A percentile compares a stretch with the other conserved stretches of the same genome.
Conservation (phyloP, 2,888 invertebrate species). For the Chloromyia formosa region DNA sequence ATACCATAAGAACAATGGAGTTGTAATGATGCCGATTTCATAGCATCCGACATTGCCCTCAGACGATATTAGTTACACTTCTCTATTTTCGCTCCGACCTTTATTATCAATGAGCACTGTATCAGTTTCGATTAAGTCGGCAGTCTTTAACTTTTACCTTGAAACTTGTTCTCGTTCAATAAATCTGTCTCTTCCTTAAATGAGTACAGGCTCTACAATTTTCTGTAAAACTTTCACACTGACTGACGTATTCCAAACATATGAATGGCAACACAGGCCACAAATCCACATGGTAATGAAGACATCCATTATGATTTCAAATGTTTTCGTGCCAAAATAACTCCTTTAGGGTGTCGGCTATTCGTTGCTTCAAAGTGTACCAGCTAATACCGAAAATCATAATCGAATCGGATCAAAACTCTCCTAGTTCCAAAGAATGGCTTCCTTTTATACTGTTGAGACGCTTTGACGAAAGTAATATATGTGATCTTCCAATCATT, state of each 20-base stretch:
- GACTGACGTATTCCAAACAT: slow-evolving; percentile 89
- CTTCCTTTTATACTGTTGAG: slow-evolving; percentile 65
- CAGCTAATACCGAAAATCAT: slow-evolving; percentile 88
- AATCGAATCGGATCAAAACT: slow-evolving; percentile 79
- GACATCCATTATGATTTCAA: slow-evolving; percentile 63
- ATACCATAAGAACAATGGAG: no score
- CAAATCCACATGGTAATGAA: slow-evolving; percentile 71
- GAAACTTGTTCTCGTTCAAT: no score
- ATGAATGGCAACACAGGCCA: slow-evolving; percentile 85
- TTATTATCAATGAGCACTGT: no score
- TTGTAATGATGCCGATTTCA: no score
- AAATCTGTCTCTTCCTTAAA: no score
- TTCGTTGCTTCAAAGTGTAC: slow-evolving; percentile 70
- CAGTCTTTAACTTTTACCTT: no score
- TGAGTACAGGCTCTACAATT: no score
- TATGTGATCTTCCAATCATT: slow-evolving; percentile 76
- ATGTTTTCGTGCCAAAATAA: slow-evolving; percentile 58
- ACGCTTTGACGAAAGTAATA: slow-evolving; percentile 71
- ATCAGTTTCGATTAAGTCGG: no score
- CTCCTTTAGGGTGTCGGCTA: slow-evolving; percentile 51
- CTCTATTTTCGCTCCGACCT: no score
- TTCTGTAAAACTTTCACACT: slow-evolving; percentile 78
- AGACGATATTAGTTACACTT: no score
- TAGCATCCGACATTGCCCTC: no score
- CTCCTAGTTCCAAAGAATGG: slow-evolving; percentile 66